Conservation (phyloP, 2,888 invertebrate species). For the Stenodema calcarata region DNA sequence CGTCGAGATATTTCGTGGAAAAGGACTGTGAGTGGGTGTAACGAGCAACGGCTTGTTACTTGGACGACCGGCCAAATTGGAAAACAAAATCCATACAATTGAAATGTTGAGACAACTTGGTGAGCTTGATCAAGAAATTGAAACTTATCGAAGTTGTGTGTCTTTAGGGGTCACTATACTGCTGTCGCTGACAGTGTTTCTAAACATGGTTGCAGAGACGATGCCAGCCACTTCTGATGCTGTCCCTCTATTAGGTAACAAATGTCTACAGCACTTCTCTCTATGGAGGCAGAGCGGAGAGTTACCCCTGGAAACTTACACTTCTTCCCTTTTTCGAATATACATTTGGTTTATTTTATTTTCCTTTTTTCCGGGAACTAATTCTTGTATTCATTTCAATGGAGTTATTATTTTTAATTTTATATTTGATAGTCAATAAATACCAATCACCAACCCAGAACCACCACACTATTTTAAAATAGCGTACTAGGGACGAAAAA, state of each 20-base stretch:
- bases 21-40: no score
- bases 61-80: background rate
- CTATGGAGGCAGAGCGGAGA: conserved; percentile 57
- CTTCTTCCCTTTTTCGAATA: conserved; percentile 14
- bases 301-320: conserved; percentile 37
- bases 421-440: background rate
- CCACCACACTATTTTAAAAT: conserved; percentile 19
- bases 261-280: conserved; percentile 45
- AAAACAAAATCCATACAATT: background rate
- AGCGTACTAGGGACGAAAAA: background rate
- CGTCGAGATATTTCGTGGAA: no score
- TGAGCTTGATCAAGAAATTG: background rate
- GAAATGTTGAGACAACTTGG: background rate
- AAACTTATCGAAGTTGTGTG: conserved; percentile 54
- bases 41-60: no score
- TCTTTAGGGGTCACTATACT: conserved; percentile 92
- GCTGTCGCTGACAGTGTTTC: conserved; percentile 95
- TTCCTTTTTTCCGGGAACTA: background rate
- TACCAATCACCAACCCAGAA: conserved; percentile 20
- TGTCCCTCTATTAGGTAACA: conserved; percentile 59
- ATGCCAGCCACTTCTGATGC: conserved; percentile 95
- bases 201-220: conserved; percentile 97
- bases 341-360: background rate
- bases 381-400: background rate
- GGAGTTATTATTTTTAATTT: background rate